phyloP scores from a whole-genome alignment of 2,888 invertebrate species.

The Thysanoteuthis rhombus region DNA sequence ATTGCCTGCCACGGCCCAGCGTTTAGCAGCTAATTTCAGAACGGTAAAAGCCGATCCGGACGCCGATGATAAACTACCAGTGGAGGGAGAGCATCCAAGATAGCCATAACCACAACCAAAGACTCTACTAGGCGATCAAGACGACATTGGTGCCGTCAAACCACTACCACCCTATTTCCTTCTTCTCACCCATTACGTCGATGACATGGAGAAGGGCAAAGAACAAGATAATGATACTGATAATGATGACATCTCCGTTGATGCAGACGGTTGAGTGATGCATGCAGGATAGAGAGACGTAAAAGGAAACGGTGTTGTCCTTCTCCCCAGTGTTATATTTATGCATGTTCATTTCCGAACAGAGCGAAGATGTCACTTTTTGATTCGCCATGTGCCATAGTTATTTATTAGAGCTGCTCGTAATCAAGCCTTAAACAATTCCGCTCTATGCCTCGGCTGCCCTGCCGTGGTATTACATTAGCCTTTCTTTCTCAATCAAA shows the following conservation, averaged over 20 bases:
- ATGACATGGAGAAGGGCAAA: not conserved
- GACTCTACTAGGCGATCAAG: not conserved
- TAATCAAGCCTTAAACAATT: not conserved
- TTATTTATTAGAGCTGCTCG: not conserved
- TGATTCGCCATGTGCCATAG: not conserved
- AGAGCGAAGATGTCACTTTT: not conserved
- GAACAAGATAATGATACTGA: not conserved
- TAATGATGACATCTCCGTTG: not conserved
- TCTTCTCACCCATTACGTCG: not conserved
- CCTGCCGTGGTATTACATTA: not conserved
- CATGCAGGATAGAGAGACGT: not conserved
- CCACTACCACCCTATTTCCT: not conserved
- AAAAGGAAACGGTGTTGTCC: not conserved
- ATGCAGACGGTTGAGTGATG: not conserved
- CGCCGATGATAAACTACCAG: not conserved
- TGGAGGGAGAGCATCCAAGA: not conserved
- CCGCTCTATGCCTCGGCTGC: not conserved
- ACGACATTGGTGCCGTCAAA: not conserved
- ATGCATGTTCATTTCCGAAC: not conserved
- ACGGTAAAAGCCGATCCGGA: constrained; percentile 12
- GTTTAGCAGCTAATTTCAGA: not conserved
- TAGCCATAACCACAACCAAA: not conserved
- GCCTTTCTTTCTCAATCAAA: not conserved
- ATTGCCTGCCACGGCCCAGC: not conserved
- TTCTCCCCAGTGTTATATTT: not conserved